These are phyloP conservation scores for Allacma fusca DNA, from an alignment of 2,888 invertebrate species.

Conservation along the genomic window DNA sequence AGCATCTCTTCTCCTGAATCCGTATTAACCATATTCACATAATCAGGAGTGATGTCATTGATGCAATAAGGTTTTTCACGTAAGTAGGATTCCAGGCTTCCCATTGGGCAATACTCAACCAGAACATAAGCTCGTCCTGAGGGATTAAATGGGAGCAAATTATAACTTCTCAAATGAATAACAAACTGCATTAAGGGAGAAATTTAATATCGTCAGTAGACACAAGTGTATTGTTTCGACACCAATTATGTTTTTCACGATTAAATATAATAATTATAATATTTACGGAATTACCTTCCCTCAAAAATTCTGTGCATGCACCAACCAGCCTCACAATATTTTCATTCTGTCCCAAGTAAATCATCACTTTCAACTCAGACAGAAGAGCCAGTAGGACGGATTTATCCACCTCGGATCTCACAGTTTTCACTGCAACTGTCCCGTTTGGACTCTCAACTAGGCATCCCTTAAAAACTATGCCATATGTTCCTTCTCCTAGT, in stretches of 20 bases:
- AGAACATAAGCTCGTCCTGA: neutral
- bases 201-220: too few species aligned
- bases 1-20: too few species aligned
- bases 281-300: too few species aligned
- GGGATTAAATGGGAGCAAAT: neutral
- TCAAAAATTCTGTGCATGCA: neutral
- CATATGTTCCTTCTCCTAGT: neutral
- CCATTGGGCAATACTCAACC: neutral
- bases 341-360: neutral
- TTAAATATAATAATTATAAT: too few species aligned
- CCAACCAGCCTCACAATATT: neutral
- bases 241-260: too few species aligned
- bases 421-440: neutral
- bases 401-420: neutral
- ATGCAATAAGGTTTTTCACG: too few species aligned
- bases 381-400: neutral
- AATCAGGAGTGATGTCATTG: too few species aligned
- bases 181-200: too few species aligned
- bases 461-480: neutral
- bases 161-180: too few species aligned
- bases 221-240: too few species aligned
- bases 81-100: neutral
- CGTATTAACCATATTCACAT: too few species aligned
- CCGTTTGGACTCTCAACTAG: too few species aligned
- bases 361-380: slow-evolving; percentile 17